A percentile compares a stretch with the other conserved stretches of the same genome.
These are phyloP conservation scores for Takifugu ocellatus DNA, from an alignment of 2,797 vertebrate genomes.

Conservation along the genomic window DNA sequence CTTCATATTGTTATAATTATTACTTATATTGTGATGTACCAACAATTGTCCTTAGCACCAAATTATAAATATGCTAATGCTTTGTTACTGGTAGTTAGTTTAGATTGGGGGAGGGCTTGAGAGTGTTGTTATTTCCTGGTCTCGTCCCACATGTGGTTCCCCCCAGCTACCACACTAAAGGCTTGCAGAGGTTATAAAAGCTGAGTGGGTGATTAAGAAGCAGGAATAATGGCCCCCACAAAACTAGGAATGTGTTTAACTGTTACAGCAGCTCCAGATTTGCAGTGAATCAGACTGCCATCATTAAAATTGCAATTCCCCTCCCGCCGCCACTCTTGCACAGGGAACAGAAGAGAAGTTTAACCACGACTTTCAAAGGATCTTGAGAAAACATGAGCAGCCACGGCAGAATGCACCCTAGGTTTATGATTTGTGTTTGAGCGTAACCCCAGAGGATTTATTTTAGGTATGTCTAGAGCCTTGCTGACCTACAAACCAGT, in stretches of 20 bases:
- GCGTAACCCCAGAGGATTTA: constrained; percentile 56
- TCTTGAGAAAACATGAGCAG: constrained; percentile 45
- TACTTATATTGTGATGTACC: no score
- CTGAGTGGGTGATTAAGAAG: constrained; percentile 78
- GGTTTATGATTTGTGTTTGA: constrained; percentile 60
- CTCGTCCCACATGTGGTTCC: constrained; percentile 22
- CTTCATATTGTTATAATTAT: no score
- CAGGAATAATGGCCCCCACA: constrained; percentile 80
- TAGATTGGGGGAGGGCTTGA: constrained; percentile 40
- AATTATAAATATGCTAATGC: not conserved
- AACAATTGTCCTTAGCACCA: not conserved
- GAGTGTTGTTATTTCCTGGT: constrained; percentile 59
- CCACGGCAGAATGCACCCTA: constrained; percentile 42
- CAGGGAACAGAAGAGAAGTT: constrained; percentile 28
- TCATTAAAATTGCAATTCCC: constrained; percentile 64
- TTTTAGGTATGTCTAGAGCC: constrained; percentile 41
- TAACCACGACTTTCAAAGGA: constrained; percentile 40
- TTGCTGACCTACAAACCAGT: constrained; percentile 57
- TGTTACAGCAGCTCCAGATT: constrained; percentile 60
- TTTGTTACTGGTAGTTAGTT: constrained; percentile 31
- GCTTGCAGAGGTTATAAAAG: constrained; percentile 77
- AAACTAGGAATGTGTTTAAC: constrained; percentile 80
- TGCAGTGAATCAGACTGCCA: constrained; percentile 53
- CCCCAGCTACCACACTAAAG: constrained; percentile 68
- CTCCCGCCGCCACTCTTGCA: constrained; percentile 36